Percentiles rank a stretch among this genome's conserved stretches.
Conservation (phyloP, 2,888 invertebrate species). For the Acanthosepion lycidas region DNA sequence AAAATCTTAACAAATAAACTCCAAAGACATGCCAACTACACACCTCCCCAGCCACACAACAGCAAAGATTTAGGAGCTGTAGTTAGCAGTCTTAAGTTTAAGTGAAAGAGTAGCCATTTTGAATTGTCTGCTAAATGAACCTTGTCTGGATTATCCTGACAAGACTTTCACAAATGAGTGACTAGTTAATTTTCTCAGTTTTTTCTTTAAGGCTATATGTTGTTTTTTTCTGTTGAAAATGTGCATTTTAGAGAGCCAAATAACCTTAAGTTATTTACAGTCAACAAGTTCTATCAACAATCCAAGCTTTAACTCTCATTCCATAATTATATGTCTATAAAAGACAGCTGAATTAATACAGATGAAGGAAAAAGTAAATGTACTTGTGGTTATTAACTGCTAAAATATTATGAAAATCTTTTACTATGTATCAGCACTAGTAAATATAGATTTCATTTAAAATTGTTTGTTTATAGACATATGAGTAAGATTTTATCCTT, state of each 20-base stretch:
- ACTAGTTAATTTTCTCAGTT: not conserved
- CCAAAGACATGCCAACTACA: not conserved
- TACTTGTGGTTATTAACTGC: too few relatives aligned
- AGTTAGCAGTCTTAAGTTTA: not conserved
- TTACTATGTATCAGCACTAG: too few relatives aligned
- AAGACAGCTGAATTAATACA: too few relatives aligned
- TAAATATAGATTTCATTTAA: too few relatives aligned
- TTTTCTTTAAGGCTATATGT: not conserved
- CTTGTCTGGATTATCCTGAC: not conserved
- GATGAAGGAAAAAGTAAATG: too few relatives aligned
- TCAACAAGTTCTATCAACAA: not conserved
- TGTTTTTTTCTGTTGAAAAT: not conserved
- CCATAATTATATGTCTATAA: too few relatives aligned
- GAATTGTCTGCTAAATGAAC: not conserved
- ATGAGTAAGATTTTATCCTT: too few relatives aligned
- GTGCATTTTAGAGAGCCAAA: not conserved
- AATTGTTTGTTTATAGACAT: too few relatives aligned
- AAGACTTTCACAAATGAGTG: not conserved
- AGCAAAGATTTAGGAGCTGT: not conserved
- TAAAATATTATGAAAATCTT: too few relatives aligned
- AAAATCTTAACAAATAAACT: not conserved
- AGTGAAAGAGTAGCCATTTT: not conserved
- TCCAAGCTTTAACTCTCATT: not conserved
- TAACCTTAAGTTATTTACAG: not conserved
- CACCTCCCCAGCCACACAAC: not conserved